phyloP scores from a whole-genome alignment of 2,113 vertebrate species.

The Psilopsiagon aymara region DNA sequence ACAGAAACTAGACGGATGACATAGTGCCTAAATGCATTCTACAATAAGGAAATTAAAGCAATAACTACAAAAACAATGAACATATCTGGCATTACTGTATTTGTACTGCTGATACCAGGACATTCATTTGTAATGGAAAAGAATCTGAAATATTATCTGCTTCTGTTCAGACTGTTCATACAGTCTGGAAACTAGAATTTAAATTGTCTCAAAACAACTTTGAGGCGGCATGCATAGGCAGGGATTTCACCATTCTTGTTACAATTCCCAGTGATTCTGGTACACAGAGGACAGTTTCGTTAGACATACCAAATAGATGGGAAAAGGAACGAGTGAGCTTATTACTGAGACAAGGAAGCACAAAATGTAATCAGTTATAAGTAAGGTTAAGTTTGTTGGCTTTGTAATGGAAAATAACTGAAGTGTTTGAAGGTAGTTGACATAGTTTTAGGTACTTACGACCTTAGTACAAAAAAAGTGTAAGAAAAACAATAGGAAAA shows the following conservation, averaged over 20 bases:
- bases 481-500: too few relatives aligned
- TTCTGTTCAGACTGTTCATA: too few relatives aligned
- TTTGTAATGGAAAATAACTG: too few relatives aligned
- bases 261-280: accelerated
- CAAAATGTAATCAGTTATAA: too few relatives aligned
- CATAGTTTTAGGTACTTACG: too few relatives aligned
- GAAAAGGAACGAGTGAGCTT: accelerated
- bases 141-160: accelerated
- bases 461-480: too few relatives aligned
- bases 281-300: accelerated
- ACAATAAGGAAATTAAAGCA: not conserved
- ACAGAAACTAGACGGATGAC: not conserved
- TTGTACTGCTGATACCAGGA: accelerated
- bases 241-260: accelerated
- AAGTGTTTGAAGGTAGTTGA: too few relatives aligned
- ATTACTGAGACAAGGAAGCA: accelerated
- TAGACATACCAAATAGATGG: not conserved
- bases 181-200: not conserved
- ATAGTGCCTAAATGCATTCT: not conserved
- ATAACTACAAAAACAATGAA: not conserved
- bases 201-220: not conserved
- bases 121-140: not conserved
- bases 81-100: too few relatives aligned
- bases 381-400: too few relatives aligned
- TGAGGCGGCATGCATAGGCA: accelerated